Conservation (phyloP, 2,113 vertebrate genomes). For the Alaudala cheleensis region DNA sequence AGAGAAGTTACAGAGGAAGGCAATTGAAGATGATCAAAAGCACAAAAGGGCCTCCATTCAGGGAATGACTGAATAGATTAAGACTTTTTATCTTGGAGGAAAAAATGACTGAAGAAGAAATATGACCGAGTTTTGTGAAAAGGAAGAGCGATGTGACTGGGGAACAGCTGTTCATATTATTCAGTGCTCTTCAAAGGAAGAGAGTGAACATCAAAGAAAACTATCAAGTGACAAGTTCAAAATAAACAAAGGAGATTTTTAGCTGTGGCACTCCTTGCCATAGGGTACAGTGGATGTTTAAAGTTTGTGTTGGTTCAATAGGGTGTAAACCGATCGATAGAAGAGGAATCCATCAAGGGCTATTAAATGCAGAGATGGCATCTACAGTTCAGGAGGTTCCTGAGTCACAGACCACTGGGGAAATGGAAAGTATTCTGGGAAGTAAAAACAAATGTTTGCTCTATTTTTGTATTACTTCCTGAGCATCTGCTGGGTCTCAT, state of each 20-base stretch:
- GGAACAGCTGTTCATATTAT: slow-evolving; percentile 40
- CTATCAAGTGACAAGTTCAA: slow-evolving; percentile 2
- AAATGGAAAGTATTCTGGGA: not conserved
- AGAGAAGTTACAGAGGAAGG: slow-evolving; percentile 31
- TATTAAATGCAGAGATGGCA: not conserved
- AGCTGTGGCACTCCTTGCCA: not conserved
- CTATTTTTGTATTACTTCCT: not conserved
- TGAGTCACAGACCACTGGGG: not conserved
- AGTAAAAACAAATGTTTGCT: not conserved
- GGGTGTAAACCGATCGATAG: not conserved
- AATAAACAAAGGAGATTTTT: not conserved
- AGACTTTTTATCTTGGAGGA: slow-evolving; percentile 20
- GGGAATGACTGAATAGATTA: slow-evolving; percentile 29
- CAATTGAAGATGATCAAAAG: slow-evolving; percentile 55
- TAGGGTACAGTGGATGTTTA: not conserved
- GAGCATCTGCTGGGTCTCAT: not conserved
- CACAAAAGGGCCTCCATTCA: slow-evolving; percentile 35
- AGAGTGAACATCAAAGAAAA: not conserved
- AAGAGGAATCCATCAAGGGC: not conserved
- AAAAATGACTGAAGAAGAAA: slow-evolving; percentile 26
- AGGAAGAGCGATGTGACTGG: not conserved
- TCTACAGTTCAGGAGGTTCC: not conserved
- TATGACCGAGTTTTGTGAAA: not conserved
- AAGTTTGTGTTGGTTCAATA: not conserved
- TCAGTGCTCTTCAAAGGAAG: slow-evolving; percentile 26